Conservation (phyloP, 2,888 invertebrate species). For the Leptinotarsa juncta region DNA sequence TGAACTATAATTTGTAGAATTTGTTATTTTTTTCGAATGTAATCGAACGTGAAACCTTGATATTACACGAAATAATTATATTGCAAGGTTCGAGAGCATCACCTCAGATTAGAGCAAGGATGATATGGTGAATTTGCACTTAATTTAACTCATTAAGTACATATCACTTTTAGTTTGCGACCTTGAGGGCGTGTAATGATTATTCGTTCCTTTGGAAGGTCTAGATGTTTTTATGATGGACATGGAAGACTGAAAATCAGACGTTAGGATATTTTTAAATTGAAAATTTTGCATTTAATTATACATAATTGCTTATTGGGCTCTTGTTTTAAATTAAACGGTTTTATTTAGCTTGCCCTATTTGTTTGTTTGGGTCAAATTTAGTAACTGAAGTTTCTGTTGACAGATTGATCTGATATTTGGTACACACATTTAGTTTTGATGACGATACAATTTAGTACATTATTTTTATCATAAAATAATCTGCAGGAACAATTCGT, state of each 20-base stretch:
- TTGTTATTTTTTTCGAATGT: not conserved
- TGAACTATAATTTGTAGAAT: constrained; percentile 2
- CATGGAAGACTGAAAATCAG: not conserved
- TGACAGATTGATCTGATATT: no score
- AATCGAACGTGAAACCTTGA: constrained; percentile 25
- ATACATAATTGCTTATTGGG: not conserved
- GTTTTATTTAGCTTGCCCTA: no score
- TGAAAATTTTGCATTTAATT: not conserved
- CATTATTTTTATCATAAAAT: no score
- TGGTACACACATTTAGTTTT: no score
- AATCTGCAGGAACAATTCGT: no score
- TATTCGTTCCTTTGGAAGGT: constrained; percentile 37
- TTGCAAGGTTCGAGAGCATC: constrained; percentile 36
- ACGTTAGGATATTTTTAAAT: not conserved
- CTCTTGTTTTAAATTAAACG: no score
- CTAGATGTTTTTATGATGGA: constrained; percentile 14
- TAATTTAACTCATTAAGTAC: constrained; percentile 36
- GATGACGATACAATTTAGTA: no score
- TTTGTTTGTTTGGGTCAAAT: no score
- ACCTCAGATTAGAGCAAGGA: constrained; percentile 45
- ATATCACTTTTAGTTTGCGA: constrained; percentile 31
- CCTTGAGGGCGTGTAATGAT: constrained; percentile 38
- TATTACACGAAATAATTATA: constrained; percentile 26
- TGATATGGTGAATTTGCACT: constrained; percentile 37
- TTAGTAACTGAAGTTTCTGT: no score